Conservation (phyloP, 2,797 vertebrate species). For the Acipenser ruthenus region DNA sequence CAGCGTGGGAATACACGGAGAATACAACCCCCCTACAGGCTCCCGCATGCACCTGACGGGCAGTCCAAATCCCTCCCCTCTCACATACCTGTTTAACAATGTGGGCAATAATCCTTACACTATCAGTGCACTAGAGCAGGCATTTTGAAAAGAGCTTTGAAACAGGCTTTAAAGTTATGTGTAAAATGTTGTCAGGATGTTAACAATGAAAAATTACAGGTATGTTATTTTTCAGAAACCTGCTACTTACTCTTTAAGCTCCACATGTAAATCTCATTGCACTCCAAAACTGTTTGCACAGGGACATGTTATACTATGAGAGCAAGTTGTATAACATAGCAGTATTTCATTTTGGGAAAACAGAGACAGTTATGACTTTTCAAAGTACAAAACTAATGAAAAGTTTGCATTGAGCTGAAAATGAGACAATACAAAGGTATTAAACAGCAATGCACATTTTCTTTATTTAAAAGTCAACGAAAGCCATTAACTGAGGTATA, state of each 20-base stretch:
- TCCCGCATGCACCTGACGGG: too few relatives aligned
- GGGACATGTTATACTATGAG: slow-evolving; percentile 53
- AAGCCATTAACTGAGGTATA: slow-evolving; percentile 9
- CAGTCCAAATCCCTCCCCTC: too few relatives aligned
- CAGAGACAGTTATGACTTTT: slow-evolving; percentile 28
- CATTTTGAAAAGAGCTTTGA: too few relatives aligned
- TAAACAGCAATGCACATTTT: slow-evolving; percentile 3
- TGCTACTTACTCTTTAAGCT: slow-evolving; percentile 30
- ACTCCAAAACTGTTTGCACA: slow-evolving; percentile 43
- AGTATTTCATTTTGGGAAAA: slow-evolving; percentile 55
- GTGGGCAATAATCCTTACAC: too few relatives aligned
- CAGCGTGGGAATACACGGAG: too few relatives aligned
- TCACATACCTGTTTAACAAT: too few relatives aligned
- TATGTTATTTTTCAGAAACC: too few relatives aligned
- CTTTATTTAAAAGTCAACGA: slow-evolving; percentile 1
- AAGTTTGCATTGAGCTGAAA: slow-evolving; percentile 1
- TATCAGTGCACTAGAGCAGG: too few relatives aligned
- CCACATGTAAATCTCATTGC: slow-evolving; percentile 67
- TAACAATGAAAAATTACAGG: too few relatives aligned
- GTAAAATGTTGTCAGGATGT: too few relatives aligned
- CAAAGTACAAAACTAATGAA: slow-evolving; percentile 6
- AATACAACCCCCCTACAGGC: too few relatives aligned
- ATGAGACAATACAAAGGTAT: slow-evolving; percentile 4
- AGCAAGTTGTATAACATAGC: slow-evolving; percentile 54
- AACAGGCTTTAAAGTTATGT: too few relatives aligned